Base-by-base conservation (phyloP, 2,113 vertebrate species). In the Jaculus jaculus region DNA sequence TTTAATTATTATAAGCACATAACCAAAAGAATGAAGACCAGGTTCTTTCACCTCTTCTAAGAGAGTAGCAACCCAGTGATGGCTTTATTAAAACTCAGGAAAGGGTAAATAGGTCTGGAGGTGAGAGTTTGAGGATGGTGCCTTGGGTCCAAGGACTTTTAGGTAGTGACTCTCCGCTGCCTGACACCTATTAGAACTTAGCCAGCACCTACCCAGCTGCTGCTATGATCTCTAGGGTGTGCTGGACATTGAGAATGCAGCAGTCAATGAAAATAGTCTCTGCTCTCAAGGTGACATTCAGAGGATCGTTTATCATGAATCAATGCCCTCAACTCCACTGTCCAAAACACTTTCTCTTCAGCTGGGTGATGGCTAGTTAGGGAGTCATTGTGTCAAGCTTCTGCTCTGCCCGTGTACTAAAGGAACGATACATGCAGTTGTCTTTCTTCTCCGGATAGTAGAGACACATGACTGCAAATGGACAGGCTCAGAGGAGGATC, bases 141-240 rank as follows among this genome's bases (percentile, higher is more conserved):
- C 37, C n/a, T 15, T 85, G 83, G 17, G 8, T 85, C 84, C 88
- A 58, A 85, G 39, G 34, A 73, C 51, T 71, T 86, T 23, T 73
- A 3, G 4, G 16, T 68, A 24, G 34, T 68, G 26, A 7, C 7
- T 79, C n/a, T 85, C 72, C 54, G 47, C 82, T 90, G 32, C 23
- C 39, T 89, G 93, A 87, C 15, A 20, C 34, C 39, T 93, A 54
- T 68, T 90, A 71, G 60, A 84, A 83, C 79, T 93, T 4, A 88
- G 66, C 71, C 7, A 63, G 2, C 80, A 66, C 7, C 71, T 77
- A 77, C 32, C 72, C 51, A 93, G 15, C 28, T 89, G 61, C 47
- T 87, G 47, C 37, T 63, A 7, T 34, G 8, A 21, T 68, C 10
- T 12, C 39, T 73, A 74, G 8, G 37, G 32, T 47, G 7, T 73